A percentile compares a stretch with the other conserved stretches of the same genome.
These are phyloP conservation scores for Dinoponera quadriceps DNA, from an alignment of 1,140 invertebrate species.

Conservation along the genomic window DNA sequence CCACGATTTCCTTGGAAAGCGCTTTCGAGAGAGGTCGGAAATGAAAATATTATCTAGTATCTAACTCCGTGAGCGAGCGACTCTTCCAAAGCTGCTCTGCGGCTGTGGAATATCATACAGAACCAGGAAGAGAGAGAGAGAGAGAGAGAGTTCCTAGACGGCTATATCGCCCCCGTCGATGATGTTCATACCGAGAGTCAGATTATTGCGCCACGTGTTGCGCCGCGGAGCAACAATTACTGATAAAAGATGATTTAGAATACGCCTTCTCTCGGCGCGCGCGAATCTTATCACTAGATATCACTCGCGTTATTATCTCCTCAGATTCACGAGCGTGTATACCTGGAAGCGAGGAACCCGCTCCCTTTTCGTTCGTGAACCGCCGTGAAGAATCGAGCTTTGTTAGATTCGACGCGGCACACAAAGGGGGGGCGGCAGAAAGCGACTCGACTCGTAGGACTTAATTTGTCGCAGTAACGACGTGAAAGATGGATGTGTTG, in stretches of 20 bases:
- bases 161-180: constrained; percentile 58
- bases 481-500: too few relatives aligned
- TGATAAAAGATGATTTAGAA: constrained; percentile 52
- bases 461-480: too few relatives aligned
- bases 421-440: too few relatives aligned
- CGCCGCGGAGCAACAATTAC: constrained; percentile 39
- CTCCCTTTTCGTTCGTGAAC: neutral
- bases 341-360: neutral
- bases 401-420: neutral
- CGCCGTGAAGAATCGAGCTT: neutral
- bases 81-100: constrained; percentile 14
- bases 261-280: neutral
- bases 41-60: constrained; percentile 59
- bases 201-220: constrained; percentile 45
- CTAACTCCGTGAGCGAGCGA: neutral
- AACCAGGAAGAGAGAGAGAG: too few relatives aligned
- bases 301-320: constrained; percentile 6
- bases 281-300: neutral
- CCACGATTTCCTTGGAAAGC: constrained; percentile 17
- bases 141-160: constrained; percentile 26
- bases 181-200: constrained; percentile 39
- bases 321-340: neutral
- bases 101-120: constrained; percentile 6
- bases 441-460: too few relatives aligned
- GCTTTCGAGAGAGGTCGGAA: constrained; percentile 9